Percentiles rank a stretch among this genome's conserved stretches.
These are phyloP conservation scores for Gallinago paraguaiae DNA, from an alignment of 2,113 vertebrate species.

Conservation along the genomic window DNA sequence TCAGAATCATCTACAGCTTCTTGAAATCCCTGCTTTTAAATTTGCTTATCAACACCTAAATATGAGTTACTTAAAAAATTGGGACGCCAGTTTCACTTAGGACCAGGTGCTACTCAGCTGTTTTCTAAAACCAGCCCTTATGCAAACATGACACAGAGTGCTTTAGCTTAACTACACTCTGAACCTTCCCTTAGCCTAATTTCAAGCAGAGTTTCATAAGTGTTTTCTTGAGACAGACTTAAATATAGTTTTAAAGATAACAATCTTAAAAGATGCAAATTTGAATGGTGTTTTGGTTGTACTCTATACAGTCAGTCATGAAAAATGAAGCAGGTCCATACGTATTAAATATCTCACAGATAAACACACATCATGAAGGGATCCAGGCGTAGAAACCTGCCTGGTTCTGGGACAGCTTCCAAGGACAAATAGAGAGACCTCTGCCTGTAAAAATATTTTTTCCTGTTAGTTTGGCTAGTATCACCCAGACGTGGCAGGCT, in stretches of 20 bases:
- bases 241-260: not conserved
- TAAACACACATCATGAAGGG: not conserved
- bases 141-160: not conserved
- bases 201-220: not conserved
- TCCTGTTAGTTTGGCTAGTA: not conserved
- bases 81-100: not conserved
- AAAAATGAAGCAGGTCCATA: not conserved
- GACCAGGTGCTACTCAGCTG: not conserved
- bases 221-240: not conserved
- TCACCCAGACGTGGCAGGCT: not conserved
- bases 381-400: not conserved
- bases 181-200: not conserved
- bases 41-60: not conserved
- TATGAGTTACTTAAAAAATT: not conserved
- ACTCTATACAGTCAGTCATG: not conserved
- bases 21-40: not conserved
- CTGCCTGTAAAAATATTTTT: not conserved
- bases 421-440: not conserved
- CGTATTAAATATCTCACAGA: not conserved
- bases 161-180: not conserved
- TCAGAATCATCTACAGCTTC: not conserved
- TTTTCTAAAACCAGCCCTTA: not conserved
- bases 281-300: not conserved
- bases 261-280: not conserved
- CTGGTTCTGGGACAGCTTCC: slow-evolving; percentile 5